Percentiles rank a stretch among this genome's conserved stretches.
Evolutionary conservation across 2,113 vertebrate genomes (phyloP).

Genomic region (Pangasianodon hypophthalmus): DNA sequence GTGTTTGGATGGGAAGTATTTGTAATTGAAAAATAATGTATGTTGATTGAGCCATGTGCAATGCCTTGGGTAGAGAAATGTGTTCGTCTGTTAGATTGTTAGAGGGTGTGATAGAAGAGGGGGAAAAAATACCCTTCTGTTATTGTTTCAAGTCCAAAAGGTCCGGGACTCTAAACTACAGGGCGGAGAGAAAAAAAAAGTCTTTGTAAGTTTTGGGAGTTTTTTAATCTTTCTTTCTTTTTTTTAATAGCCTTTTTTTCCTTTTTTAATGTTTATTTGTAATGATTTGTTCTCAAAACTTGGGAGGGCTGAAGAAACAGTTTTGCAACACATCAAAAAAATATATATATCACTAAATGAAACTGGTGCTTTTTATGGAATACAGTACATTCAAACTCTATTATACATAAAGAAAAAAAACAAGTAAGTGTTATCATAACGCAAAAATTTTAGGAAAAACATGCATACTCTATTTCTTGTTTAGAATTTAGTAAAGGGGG

Average conservation of each 20-base stretch:
- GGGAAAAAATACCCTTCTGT: conserved; percentile 67
- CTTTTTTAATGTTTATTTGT: conserved; percentile 70
- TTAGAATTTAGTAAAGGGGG: conserved; percentile 78
- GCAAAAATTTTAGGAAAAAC: conserved; percentile 74
- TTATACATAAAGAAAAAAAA: conserved; percentile 81
- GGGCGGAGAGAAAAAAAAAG: conserved; percentile 69
- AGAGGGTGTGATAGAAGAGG: conserved; percentile 73
- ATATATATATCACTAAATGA: conserved; percentile 76
- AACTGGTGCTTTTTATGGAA: conserved; percentile 85
- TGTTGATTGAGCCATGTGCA: conserved; percentile 88
- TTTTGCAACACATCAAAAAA: conserved; percentile 71
- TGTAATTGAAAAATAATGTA: conserved; percentile 79
- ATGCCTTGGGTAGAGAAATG: conserved; percentile 85
- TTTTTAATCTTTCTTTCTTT: conserved; percentile 66
- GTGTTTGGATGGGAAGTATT: conserved; percentile 78
- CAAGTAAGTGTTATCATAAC: conserved; percentile 79
- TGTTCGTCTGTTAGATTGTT: conserved; percentile 84
- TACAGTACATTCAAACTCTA: conserved; percentile 83
- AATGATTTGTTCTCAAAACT: conserved; percentile 73
- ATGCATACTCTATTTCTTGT: conserved; percentile 77
- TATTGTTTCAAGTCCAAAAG: conserved; percentile 76
- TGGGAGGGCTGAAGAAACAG: conserved; percentile 82
- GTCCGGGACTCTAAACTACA: conserved; percentile 83
- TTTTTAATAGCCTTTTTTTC: conserved; percentile 53
- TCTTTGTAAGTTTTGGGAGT: conserved; percentile 78